These are phyloP conservation scores for Microctenopoma steveboyesi DNA, from an alignment of 2,797 vertebrate genomes.

Conservation along the genomic window DNA sequence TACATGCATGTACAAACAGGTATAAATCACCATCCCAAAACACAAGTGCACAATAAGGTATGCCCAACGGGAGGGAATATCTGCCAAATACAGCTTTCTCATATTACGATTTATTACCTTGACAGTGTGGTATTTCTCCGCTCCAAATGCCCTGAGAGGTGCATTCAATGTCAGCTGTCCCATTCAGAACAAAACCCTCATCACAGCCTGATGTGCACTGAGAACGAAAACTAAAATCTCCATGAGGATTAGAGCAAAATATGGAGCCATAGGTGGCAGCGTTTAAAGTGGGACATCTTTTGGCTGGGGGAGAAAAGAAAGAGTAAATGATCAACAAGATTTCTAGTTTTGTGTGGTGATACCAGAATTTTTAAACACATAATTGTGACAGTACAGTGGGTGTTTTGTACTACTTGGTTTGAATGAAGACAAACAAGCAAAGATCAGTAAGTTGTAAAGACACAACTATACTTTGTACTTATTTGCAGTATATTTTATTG, in stretches of 20 bases:
- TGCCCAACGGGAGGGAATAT: neutral
- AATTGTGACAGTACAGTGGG: neutral
- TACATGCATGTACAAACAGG: neutral
- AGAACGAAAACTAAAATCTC: constrained; percentile 60
- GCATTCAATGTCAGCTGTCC: constrained; percentile 41
- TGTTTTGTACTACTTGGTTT: constrained; percentile 39
- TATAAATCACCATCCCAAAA: neutral
- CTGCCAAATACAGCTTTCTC: neutral
- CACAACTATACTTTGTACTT: too few relatives aligned
- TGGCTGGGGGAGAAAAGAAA: constrained; percentile 29
- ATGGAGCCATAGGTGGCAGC: constrained; percentile 20
- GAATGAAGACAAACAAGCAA: neutral
- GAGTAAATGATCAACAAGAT: neutral
- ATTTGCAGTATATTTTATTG: neutral
- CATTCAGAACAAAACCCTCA: constrained; percentile 56
- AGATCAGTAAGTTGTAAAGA: neutral
- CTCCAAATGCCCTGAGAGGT: constrained; percentile 46
- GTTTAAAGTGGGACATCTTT: constrained; percentile 30
- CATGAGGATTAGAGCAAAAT: constrained; percentile 41
- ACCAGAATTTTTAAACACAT: neutral
- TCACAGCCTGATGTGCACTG: constrained; percentile 54
- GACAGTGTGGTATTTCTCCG: constrained; percentile 29
- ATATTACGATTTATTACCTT: constrained; percentile 45
- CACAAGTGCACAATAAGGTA: neutral
- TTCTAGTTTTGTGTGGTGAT: neutral